These are phyloP conservation scores for Halictus rubicundus DNA, from an alignment of 1,140 invertebrate genomes.

Conservation along the genomic window DNA sequence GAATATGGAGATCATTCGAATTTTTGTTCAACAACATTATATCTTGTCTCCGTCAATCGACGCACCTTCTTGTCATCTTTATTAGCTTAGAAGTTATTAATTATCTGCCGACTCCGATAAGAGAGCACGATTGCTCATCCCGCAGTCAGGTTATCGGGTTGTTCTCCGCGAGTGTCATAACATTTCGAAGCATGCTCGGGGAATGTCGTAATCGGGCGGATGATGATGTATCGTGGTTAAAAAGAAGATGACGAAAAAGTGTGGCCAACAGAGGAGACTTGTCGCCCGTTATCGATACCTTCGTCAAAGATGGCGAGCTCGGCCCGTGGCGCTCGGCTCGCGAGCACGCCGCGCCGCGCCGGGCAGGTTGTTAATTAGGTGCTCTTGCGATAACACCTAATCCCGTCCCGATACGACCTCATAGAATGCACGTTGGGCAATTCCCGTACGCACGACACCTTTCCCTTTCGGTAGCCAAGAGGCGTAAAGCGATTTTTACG, in stretches of 20 bases:
- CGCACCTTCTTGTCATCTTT: too few relatives aligned
- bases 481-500: constrained; percentile 63
- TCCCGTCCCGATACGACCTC: constrained; percentile 21
- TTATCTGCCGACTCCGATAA: too few relatives aligned
- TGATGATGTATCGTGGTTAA: neutral
- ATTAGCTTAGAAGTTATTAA: too few relatives aligned
- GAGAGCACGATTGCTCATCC: too few relatives aligned
- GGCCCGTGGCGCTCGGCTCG: neutral
- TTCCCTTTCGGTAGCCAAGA: constrained; percentile 63
- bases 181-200: too few relatives aligned
- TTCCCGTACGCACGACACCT: constrained; percentile 45
- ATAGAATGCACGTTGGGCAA: constrained; percentile 15
- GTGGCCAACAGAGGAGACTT: neutral
- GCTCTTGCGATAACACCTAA: constrained; percentile 44
- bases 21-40: too few relatives aligned
- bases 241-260: neutral
- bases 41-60: too few relatives aligned
- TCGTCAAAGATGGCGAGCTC: neutral
- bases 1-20: too few relatives aligned
- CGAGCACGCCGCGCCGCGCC: neutral
- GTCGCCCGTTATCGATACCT: constrained; percentile 9
- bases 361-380: constrained; percentile 53
- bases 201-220: too few relatives aligned
- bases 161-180: too few relatives aligned
- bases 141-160: too few relatives aligned